Percentiles rank a stretch among this genome's conserved stretches.
Evolutionary conservation across 2,888 invertebrate species (phyloP).

Genomic region (Microchrysa polita): DNA sequence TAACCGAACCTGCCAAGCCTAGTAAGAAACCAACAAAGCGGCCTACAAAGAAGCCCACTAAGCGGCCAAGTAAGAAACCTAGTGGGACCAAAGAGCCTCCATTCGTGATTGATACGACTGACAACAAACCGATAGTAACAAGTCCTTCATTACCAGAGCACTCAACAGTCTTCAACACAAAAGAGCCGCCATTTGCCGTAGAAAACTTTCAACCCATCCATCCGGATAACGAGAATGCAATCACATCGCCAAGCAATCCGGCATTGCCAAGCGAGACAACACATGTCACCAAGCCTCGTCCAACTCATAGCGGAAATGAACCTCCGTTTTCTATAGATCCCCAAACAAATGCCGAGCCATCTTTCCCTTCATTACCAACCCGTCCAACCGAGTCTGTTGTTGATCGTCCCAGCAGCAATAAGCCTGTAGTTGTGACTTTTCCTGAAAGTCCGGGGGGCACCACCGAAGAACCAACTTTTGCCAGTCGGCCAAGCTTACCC

Average conservation of each 20-base stretch:
- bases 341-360: background rate
- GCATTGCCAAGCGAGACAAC: background rate
- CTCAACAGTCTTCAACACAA: background rate
- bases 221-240: too few species aligned
- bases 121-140: background rate
- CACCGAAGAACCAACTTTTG: background rate
- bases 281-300: slow-evolving; percentile 4
- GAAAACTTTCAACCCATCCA: too few species aligned
- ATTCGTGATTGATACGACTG: background rate
- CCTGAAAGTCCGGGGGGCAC: background rate
- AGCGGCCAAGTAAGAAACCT: background rate
- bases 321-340: background rate
- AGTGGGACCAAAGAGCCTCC: background rate
- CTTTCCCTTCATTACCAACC: slow-evolving; percentile 6
- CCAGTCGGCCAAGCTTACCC: background rate
- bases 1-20: background rate
- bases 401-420: background rate
- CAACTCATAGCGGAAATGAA: background rate
- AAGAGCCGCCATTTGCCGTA: too few species aligned
- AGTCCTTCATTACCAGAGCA: background rate
- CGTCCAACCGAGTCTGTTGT: background rate
- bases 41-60: too few species aligned
- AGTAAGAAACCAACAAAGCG: too few species aligned
- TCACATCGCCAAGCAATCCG: background rate
- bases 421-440: slow-evolving; percentile 7